These are phyloP conservation scores for Drosophila biarmipes DNA, from an alignment of 1,140 invertebrate genomes.

Conservation along the genomic window DNA sequence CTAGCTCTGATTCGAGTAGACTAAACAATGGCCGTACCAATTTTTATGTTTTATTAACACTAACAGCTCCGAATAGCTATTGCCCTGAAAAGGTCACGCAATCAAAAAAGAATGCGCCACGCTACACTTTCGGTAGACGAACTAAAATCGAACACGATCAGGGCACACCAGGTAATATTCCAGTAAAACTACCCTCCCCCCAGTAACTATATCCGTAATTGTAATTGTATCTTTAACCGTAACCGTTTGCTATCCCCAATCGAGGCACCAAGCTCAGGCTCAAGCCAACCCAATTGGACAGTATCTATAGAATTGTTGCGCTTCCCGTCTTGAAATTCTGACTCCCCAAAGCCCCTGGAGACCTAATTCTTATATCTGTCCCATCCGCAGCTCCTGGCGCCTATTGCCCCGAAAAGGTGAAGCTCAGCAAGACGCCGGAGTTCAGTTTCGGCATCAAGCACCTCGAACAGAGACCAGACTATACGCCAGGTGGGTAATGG, in stretches of 20 bases:
- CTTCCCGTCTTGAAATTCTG: background rate
- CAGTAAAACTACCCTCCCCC: background rate
- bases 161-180: slow-evolving; percentile 84
- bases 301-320: slow-evolving; percentile 25
- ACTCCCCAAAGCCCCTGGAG: background rate
- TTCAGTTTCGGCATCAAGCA: slow-evolving; percentile 88
- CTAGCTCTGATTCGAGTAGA: slow-evolving; percentile 38
- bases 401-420: slow-evolving; percentile 88
- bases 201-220: slow-evolving; percentile 15
- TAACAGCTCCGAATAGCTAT: slow-evolving; percentile 86
- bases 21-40: slow-evolving; percentile 51
- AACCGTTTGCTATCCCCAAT: background rate
- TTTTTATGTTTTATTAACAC: slow-evolving; percentile 78
- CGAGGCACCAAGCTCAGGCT: slow-evolving; percentile 6
- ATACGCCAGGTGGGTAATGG: slow-evolving; percentile 87
- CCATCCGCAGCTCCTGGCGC: slow-evolving; percentile 86
- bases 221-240: slow-evolving; percentile 9
- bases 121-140: slow-evolving; percentile 84
- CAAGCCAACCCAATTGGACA: slow-evolving; percentile 39
- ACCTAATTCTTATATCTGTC: slow-evolving; percentile 22
- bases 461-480: slow-evolving; percentile 88
- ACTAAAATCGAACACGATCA: slow-evolving; percentile 84
- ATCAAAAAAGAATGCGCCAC: slow-evolving; percentile 85
- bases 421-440: slow-evolving; percentile 87
- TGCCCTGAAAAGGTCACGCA: slow-evolving; percentile 87